These are phyloP conservation scores for Sarcophaga caerulescens DNA, from an alignment of 2,888 invertebrate species.

Conservation along the genomic window DNA sequence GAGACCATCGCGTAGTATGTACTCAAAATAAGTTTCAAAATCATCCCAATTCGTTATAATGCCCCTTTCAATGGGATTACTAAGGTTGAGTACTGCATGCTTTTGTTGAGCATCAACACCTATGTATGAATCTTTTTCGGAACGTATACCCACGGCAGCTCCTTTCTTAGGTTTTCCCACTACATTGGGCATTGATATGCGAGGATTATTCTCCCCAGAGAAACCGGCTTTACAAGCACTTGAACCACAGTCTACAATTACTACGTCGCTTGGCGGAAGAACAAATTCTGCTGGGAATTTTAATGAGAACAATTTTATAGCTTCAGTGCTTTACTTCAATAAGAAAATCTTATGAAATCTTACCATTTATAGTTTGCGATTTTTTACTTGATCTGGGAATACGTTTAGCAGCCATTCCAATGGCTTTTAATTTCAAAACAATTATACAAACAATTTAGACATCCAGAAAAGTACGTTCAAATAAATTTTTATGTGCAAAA, in stretches of 20 bases:
- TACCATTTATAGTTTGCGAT: conserved; percentile 34
- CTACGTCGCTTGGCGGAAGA: not conserved
- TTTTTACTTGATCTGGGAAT: not conserved
- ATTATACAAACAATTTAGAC: too few species aligned
- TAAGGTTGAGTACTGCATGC: conserved; percentile 22
- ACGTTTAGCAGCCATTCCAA: not conserved
- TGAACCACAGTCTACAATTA: conserved; percentile 45
- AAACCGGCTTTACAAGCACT: conserved; percentile 29
- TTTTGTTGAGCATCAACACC: conserved; percentile 38
- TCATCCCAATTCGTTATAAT: conserved; percentile 48
- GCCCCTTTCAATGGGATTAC: conserved; percentile 37
- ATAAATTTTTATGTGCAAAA: too few species aligned
- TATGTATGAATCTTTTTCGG: conserved; percentile 4
- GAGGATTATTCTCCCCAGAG: conserved; percentile 23
- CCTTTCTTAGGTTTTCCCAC: conserved; percentile 30
- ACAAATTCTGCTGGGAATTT: conserved; percentile 1
- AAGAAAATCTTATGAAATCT: not conserved
- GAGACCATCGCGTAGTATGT: conserved; percentile 13
- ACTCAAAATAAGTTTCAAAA: conserved; percentile 47
- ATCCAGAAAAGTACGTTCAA: too few species aligned
- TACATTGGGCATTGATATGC: conserved; percentile 17
- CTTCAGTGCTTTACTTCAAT: too few species aligned
- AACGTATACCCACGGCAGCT: not conserved
- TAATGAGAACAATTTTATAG: too few species aligned
- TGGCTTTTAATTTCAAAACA: not conserved